Conservation (phyloP, 2,113 vertebrate genomes). For the Corapipo altera region DNA sequence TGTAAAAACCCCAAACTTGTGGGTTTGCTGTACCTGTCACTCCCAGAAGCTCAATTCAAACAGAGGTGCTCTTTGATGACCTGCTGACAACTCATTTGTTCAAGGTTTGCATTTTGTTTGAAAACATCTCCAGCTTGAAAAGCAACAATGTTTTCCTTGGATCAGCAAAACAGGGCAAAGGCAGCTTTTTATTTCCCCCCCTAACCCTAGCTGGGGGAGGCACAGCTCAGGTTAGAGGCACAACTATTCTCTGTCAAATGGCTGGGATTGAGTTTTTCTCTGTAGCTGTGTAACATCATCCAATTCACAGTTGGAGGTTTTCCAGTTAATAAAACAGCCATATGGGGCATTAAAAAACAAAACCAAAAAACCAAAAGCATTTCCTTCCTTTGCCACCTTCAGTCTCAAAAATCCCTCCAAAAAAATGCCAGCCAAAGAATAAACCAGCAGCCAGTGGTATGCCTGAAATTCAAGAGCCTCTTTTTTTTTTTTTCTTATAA, state of each 20-base stretch:
- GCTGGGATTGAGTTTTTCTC: conserved; percentile 7
- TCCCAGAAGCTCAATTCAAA: neutral
- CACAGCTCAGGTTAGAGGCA: neutral
- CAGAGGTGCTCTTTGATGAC: neutral
- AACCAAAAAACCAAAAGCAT: neutral
- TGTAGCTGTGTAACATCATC: conserved; percentile 30
- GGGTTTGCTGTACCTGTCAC: neutral
- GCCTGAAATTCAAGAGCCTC: neutral
- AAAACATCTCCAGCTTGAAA: neutral
- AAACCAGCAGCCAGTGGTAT: neutral
- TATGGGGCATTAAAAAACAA: conserved; percentile 25
- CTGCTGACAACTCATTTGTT: neutral
- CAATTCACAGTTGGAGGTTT: conserved; percentile 45
- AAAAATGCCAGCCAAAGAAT: neutral
- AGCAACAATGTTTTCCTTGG: neutral
- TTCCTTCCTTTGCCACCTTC: neutral
- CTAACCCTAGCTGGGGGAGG: neutral
- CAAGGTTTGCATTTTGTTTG: neutral
- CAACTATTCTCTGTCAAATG: neutral
- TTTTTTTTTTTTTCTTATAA: neutral
- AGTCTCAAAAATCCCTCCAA: neutral
- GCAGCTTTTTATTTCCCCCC: neutral
- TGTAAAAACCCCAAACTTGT: neutral
- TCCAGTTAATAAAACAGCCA: neutral
- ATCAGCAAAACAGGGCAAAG: neutral